Evolutionary conservation across 1,140 invertebrate species (phyloP).

Genomic region (Drosophila azteca): DNA sequence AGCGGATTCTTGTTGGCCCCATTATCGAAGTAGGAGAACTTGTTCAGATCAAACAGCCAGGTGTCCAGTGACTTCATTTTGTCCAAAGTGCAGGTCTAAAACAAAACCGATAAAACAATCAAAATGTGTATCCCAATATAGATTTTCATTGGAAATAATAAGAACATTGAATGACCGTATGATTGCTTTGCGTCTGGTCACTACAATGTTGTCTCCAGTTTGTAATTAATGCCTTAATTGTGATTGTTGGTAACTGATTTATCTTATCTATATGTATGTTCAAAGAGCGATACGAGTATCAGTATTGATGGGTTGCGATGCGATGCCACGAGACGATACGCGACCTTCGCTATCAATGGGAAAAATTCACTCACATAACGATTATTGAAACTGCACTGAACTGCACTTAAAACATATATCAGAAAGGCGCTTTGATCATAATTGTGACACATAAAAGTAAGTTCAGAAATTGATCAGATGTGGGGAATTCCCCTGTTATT

Average conservation of each 20-base stretch:
- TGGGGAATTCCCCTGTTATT: too few species aligned
- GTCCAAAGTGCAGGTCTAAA: slow-evolving; percentile 74
- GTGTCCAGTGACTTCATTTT: slow-evolving; percentile 77
- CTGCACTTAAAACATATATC: too few species aligned
- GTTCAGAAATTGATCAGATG: too few species aligned
- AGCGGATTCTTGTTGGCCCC: slow-evolving; percentile 68
- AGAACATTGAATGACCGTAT: slow-evolving; percentile 45
- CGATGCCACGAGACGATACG: not conserved
- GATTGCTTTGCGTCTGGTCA: slow-evolving; percentile 11
- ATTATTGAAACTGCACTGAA: too few species aligned
- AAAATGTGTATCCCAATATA: not conserved
- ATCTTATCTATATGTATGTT: slow-evolving; percentile 54
- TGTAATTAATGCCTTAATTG: slow-evolving; percentile 45
- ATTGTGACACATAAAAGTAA: too few species aligned
- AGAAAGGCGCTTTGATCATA: too few species aligned
- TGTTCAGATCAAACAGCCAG: slow-evolving; percentile 78
- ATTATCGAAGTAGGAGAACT: slow-evolving; percentile 76
- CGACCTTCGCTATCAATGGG: slow-evolving; percentile 30
- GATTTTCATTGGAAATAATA: not conserved
- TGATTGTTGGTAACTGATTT: slow-evolving; percentile 34
- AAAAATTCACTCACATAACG: slow-evolving; percentile 9
- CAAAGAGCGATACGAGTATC: slow-evolving; percentile 4
- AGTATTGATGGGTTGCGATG: slow-evolving; percentile 9
- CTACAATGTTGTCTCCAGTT: slow-evolving; percentile 4
- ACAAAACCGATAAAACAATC: not conserved